Base-by-base conservation (phyloP, 2,113 vertebrate genomes). In the Manacus vitellinus region DNA sequence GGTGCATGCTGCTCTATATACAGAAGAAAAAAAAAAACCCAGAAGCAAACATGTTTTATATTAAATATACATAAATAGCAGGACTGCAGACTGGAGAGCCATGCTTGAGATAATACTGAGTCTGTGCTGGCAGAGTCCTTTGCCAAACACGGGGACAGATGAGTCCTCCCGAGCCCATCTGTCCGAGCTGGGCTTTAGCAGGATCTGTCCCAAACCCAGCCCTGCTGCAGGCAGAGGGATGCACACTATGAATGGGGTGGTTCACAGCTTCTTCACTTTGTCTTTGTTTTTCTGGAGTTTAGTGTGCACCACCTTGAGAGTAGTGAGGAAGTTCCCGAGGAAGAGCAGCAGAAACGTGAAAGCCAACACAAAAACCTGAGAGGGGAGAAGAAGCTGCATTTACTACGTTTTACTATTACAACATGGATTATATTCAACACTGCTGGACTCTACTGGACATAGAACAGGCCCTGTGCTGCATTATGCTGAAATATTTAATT, bases 241-340 rank as follows among this genome's bases (percentile, higher is more conserved):
- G 54, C 67, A 79, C 28, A 1, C 33, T 6, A 3, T 54, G 52
- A 62, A 10, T 56, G 55, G 30, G 16, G 22, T 21, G 49, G 10
- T 30, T 98, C 97, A 98, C 74, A 98, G 97, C 82, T 97, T 98
- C 97, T 99, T 99, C 67, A 96, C 91, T 73, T 98, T 89, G 78
- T 94, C 97, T 94, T 98, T 98, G 96, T 99, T 99, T 95, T 99
- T 99, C 97, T 99, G 99, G 73, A 99, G 73, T 83, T 99, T 99
- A 79, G 99, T 96, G 91, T 98, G 99, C 84, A 99, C 99, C 16
- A 99, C 99, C 97, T 99, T 99, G 70, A 99, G 94, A 1, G 99
- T 99, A 41, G 99, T 99, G 94, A 99, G 98, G 87, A 99, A 99
- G 66, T 99, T 99, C 68, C 99, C 99, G 1, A 99, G 98, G 97